These are phyloP conservation scores for Drosophila greeni DNA, from an alignment of 2,888 invertebrate species.

Conservation along the genomic window DNA sequence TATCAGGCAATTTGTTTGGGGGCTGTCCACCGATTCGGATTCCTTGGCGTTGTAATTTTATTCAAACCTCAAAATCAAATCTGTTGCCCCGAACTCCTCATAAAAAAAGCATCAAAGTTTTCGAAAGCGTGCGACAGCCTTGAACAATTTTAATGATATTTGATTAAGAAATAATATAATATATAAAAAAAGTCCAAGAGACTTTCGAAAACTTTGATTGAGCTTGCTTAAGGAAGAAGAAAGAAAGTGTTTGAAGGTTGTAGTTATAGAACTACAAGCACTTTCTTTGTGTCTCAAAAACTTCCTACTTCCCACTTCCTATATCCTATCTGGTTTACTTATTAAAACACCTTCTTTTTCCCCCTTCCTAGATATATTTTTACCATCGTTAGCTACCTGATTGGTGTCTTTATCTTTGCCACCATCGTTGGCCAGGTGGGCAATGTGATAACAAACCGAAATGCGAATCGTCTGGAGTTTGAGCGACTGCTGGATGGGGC, in stretches of 20 bases:
- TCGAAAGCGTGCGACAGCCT: conserved; percentile 79
- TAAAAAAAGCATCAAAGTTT: conserved; percentile 79
- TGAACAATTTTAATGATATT: conserved; percentile 75
- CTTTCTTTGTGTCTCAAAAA: not conserved
- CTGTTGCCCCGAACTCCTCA: too few relatives aligned
- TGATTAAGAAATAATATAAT: too few relatives aligned
- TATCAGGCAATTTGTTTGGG: conserved; percentile 74
- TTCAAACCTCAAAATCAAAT: too few relatives aligned
- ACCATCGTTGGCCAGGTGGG: conserved; percentile 99
- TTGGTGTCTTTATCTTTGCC: conserved; percentile 98
- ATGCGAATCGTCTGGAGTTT: conserved; percentile 96
- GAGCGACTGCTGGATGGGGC: conserved; percentile 96
- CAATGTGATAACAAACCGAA: conserved; percentile 97
- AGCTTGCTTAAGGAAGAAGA: too few relatives aligned
- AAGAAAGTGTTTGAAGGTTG: too few relatives aligned
- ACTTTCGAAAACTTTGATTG: conserved; percentile 78
- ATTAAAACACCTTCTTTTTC: too few relatives aligned
- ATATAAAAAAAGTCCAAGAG: too few relatives aligned
- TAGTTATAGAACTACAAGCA: too few relatives aligned
- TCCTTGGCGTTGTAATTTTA: too few relatives aligned
- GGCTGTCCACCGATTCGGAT: conserved; percentile 76
- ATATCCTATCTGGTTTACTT: too few relatives aligned
- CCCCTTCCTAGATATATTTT: conserved; percentile 90
- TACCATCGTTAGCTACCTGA: conserved; percentile 97
- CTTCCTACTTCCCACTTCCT: too few relatives aligned